Base-by-base conservation (phyloP, 2,888 invertebrate species). In the Melitaea athalia region DNA sequence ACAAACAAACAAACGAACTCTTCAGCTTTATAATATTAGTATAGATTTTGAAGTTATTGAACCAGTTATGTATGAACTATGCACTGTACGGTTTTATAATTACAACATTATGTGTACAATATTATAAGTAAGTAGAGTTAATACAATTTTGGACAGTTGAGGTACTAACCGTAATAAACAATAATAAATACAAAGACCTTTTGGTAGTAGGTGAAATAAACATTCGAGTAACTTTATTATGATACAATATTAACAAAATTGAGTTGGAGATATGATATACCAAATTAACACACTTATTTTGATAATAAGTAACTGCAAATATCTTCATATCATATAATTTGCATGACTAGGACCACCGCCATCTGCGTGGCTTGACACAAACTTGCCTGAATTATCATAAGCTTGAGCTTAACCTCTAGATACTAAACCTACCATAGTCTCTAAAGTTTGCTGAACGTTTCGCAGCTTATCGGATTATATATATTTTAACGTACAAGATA, bases 381-480 rank as follows among this genome's bases (percentile, higher is more conserved):
- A 55, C 31, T 55, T 55, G 14, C 53, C 53, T 31, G 53, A 33
- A 55, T 55, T 55, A 55, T 53, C 53, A 53, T 55, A 55, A 55
- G 53, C 53, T 55, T 24, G 1, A 33, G 33, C 53, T 55, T 52
- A 52, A 52, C 24, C 52, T 52, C 17, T 33, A 31, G 53, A 55
- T 55, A 55, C 47, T 47, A 42, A 64, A 68, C 64, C 59, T 52
- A 62, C 50, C 64, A 61, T 52, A 43, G 59, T 59, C 68, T 70
- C 31, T 64, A 60, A 70, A 70, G 59, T 70, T 70, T 63, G 53
- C 47, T 68, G 64, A 64, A 60, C 59, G 68, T 68, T 52, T 64
- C 59, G 61, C 59, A 42, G 55, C 64, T 70, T 68, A 68, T 68
- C 68, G 61, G 70, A 68, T 70, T 70, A 63, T 70, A 64, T 24